Evolutionary conservation across 2,888 invertebrate species (phyloP).

Genomic region (Cremastinae sp.): DNA sequence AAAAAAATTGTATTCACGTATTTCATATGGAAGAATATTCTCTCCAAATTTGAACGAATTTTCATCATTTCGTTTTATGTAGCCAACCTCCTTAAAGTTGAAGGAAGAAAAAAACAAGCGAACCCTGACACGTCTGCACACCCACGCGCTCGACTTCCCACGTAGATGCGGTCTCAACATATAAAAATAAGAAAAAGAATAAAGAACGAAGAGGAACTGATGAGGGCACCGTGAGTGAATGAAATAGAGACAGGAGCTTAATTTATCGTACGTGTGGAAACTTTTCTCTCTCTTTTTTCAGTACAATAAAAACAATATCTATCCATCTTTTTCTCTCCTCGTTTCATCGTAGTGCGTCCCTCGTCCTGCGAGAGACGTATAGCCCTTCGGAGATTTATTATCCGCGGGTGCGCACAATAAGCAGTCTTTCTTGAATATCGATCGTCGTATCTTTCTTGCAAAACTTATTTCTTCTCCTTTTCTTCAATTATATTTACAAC

Average conservation of each 20-base stretch:
- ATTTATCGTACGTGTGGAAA: conserved; percentile 39
- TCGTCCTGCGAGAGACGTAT: conserved; percentile 19
- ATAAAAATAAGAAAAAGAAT: conserved; percentile 7
- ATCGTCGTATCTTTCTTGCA: conserved; percentile 32
- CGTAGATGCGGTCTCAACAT: conserved; percentile 17
- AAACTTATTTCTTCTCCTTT: no score
- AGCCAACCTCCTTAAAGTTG: no score
- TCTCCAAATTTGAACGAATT: no score
- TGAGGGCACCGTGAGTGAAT: background rate
- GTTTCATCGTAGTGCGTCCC: conserved; percentile 12
- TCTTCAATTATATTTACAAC: no score
- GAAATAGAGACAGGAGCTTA: conserved; percentile 22
- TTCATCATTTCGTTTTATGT: no score
- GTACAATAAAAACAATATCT: no score
- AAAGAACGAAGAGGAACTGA: background rate
- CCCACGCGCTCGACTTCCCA: background rate
- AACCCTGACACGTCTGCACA: background rate
- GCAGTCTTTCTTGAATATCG: conserved; percentile 35
- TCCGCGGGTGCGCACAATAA: conserved; percentile 5
- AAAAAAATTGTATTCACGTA: no score
- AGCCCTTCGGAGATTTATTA: conserved; percentile 45
- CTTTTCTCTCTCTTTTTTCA: conserved; percentile 23
- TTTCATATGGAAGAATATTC: no score
- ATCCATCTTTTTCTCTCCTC: conserved; percentile 8
- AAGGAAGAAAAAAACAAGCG: no score